Percentiles rank a stretch among this genome's conserved stretches.
phyloP scores from a whole-genome alignment of 2,113 vertebrate species.

The Platichthys stellatus region DNA sequence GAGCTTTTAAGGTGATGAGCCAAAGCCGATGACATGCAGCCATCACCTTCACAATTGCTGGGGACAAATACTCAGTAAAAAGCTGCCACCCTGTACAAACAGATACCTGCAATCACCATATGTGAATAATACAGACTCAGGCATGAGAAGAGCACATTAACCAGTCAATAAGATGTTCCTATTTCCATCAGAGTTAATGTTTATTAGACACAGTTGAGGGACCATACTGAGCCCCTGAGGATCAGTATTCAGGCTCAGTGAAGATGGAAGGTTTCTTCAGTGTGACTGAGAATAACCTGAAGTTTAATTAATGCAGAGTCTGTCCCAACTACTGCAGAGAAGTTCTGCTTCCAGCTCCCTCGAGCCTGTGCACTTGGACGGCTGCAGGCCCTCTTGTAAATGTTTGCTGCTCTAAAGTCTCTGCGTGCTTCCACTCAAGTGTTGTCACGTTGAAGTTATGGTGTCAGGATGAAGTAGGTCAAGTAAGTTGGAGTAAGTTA shows the following conservation, averaged over 20 bases:
- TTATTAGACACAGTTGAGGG: neutral
- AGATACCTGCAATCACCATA: neutral
- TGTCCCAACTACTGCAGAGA: slow-evolving; percentile 41
- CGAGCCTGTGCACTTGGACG: neutral
- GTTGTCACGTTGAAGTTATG: no score
- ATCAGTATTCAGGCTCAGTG: neutral
- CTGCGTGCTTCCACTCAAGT: no score
- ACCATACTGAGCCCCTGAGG: neutral
- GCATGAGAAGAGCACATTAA: neutral
- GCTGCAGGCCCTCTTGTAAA: neutral
- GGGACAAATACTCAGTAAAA: no score
- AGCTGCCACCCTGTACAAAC: no score
- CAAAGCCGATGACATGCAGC: neutral
- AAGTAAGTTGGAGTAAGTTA: neutral
- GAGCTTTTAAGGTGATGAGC: neutral
- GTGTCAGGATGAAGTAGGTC: neutral
- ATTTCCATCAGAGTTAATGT: no score
- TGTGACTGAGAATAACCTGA: slow-evolving; percentile 33
- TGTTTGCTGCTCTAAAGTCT: neutral
- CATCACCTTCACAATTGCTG: no score
- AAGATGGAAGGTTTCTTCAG: neutral
- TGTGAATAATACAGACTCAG: neutral
- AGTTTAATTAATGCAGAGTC: slow-evolving; percentile 61
- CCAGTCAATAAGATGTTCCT: neutral
- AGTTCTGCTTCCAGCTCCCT: slow-evolving; percentile 54